Conservation (phyloP, 1,140 invertebrate genomes). For the Heterodera carotae region DNA sequence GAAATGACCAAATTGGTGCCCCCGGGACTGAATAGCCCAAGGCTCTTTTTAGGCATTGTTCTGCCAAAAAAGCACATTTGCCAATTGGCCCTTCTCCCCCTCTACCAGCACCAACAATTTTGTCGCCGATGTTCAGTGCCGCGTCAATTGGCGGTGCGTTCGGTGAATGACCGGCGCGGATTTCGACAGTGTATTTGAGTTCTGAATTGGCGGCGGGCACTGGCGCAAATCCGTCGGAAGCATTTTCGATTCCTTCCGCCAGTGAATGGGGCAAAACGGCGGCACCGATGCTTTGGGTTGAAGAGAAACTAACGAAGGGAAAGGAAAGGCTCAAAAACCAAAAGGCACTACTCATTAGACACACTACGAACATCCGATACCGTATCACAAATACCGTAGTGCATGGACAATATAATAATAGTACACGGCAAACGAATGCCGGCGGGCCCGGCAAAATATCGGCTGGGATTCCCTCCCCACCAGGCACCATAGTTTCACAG, state of each 20-base stretch:
- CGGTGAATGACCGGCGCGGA: constrained; percentile 47
- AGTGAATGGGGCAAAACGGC: constrained; percentile 34
- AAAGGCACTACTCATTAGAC: neutral
- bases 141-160: constrained; percentile 46
- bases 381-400: neutral
- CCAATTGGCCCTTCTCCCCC: neutral
- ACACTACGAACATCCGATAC: neutral
- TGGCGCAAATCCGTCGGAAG: neutral
- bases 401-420: no score
- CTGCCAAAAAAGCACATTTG: no score
- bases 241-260: constrained; percentile 1
- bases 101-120: constrained; percentile 49
- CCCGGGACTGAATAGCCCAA: no score
- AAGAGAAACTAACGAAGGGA: constrained; percentile 16
- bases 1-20: constrained; percentile 11
- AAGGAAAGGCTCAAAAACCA: neutral
- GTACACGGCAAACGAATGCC: no score
- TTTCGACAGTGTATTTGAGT: constrained; percentile 61
- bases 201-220: constrained; percentile 21
- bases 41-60: no score
- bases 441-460: no score
- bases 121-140: constrained; percentile 61
- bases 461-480: neutral
- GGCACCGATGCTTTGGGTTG: neutral
- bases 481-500: constrained; percentile 30